Evolutionary conservation across 2,888 invertebrate species (phyloP).

Genomic region (Petrophora chlorosata): DNA sequence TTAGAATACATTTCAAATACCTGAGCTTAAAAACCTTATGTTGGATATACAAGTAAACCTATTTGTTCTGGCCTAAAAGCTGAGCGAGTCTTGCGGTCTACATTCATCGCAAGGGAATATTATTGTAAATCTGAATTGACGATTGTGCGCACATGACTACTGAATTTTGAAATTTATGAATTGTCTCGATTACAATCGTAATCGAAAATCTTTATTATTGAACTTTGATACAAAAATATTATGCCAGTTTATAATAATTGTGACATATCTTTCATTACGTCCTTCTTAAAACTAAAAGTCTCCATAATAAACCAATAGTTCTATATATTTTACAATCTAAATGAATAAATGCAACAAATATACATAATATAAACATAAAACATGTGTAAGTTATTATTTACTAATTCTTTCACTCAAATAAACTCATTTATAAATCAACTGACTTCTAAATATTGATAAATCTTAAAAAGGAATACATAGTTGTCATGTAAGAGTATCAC

Average conservation of each 20-base stretch:
- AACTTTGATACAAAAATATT: conserved; percentile 33
- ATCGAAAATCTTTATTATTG: too few relatives aligned
- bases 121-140: conserved; percentile 23
- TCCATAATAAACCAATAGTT: conserved; percentile 47
- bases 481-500: conserved; percentile 25
- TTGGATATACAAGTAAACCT: not conserved
- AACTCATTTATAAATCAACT: conserved; percentile 43
- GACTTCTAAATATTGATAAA: conserved; percentile 34
- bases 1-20: not conserved
- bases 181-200: not conserved
- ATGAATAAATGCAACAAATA: conserved; percentile 79
- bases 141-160: conserved; percentile 9
- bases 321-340: conserved; percentile 37
- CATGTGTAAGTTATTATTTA: conserved; percentile 44
- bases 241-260: conserved; percentile 39
- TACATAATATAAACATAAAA: conserved; percentile 57
- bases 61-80: not conserved
- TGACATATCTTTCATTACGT: conserved; percentile 43
- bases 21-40: too few relatives aligned
- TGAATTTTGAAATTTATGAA: not conserved
- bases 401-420: conserved; percentile 46
- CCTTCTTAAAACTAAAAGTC: conserved; percentile 51
- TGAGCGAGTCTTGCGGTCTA: not conserved
- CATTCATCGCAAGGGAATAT: not conserved
- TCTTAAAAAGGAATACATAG: conserved; percentile 17